Percentiles rank a stretch among this genome's conserved stretches.
These are phyloP conservation scores for Phocides pigmalion DNA, from an alignment of 1,140 invertebrate genomes.

Conservation along the genomic window DNA sequence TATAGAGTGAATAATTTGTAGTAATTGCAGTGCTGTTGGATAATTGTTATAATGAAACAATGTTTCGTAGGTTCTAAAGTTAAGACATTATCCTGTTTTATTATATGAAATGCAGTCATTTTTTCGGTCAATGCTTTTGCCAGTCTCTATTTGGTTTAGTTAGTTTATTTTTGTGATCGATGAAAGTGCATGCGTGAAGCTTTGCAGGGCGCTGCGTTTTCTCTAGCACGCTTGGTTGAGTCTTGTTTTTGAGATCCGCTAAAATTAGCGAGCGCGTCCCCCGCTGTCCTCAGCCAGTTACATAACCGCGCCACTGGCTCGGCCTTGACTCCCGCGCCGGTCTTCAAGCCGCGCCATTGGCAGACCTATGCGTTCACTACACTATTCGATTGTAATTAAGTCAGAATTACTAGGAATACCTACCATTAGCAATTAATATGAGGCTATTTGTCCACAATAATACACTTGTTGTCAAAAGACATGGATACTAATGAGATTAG, in stretches of 20 bases:
- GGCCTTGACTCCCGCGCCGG: slow-evolving; percentile 82
- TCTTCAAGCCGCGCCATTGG: slow-evolving; percentile 55
- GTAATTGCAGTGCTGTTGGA: neutral
- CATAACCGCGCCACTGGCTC: slow-evolving; percentile 69
- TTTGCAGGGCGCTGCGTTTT: slow-evolving; percentile 26
- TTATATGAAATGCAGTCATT: neutral
- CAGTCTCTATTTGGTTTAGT: neutral
- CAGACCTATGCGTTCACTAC: slow-evolving; percentile 50
- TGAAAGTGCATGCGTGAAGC: slow-evolving; percentile 27
- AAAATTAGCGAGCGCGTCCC: slow-evolving; percentile 73
- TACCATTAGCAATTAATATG: neutral
- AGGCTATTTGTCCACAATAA: too few species aligned
- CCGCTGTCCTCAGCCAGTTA: slow-evolving; percentile 66
- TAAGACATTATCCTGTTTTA: neutral
- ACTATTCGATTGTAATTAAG: neutral
- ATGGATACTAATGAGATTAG: too few species aligned
- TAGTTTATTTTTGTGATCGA: slow-evolving; percentile 24
- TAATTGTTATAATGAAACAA: neutral
- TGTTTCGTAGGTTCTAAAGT: neutral
- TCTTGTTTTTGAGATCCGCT: slow-evolving; percentile 67
- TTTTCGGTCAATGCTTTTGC: neutral
- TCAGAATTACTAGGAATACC: neutral
- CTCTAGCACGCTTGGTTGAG: slow-evolving; percentile 37
- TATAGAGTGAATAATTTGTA: neutral
- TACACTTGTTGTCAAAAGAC: too few species aligned